Evolutionary conservation across 2,113 vertebrate genomes (phyloP), one percentile per base, ranked within the genome.

Genomic region (Hemibagrus wyckioides): DNA sequence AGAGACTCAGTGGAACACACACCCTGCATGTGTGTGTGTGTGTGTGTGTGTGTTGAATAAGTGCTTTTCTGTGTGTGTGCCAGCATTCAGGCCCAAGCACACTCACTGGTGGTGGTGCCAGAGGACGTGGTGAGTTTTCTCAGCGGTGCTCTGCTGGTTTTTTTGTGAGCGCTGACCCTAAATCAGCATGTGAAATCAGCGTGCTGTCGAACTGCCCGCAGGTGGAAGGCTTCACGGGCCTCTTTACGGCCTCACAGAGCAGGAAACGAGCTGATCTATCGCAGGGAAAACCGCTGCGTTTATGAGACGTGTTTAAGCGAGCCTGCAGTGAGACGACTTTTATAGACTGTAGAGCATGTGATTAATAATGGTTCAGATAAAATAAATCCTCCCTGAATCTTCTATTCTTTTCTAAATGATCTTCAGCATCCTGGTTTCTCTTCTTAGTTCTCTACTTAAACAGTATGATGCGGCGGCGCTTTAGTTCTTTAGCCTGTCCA

Each of bases 121-220:
- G 91, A 86, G 91, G 85, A 86, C 90, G 89, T 92, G 91, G 91
- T 92, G 92, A 92, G 90, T 90, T 91, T 94, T 92, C 92, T 91
- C 92, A 92, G 90, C 91, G 84, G 73, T 86, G 91, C 89, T 93
- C 89, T 91, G 90, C 92, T 87, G 61, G 92, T 89, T 93, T 94
- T 94, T 94, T 94, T 94, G 92, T 94, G 82, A 89, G 52, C 39
- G 36, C 86, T 63, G 83, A 83, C 1, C 83, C 87, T 92, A 93
- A 95, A 93, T 94, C 92, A 91, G 88, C 92, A 93, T 92, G 90
- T 94, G 94, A 95, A 95, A 95, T 95, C 83, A 6, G 88, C 90
- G 90, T 82, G 86, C 67, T 90, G 75, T 85, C 57, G 50, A 88
- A 56, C 39, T 21, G 39, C 56, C 75, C 14, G 61, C 7, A 82